Base-by-base conservation (phyloP, 2,797 vertebrate genomes). In the Hafferia zeledoni region DNA sequence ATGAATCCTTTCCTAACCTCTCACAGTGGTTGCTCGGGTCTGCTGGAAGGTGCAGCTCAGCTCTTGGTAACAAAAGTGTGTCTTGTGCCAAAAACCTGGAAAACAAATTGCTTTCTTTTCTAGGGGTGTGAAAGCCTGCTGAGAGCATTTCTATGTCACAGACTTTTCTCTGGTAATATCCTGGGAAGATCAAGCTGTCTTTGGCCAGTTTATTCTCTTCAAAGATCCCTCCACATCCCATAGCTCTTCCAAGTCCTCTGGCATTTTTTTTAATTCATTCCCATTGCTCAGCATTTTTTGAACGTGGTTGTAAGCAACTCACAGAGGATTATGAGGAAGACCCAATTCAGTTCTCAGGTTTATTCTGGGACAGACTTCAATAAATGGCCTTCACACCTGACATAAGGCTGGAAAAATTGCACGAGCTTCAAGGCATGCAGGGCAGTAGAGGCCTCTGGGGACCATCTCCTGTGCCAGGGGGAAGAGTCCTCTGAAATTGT, bases 391-490 rank as follows among this genome's bases (percentile, higher is more conserved):
- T 94, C 30, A 20, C 0, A 0, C 37, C 44, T 81, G 53, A 49
- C 30, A 10, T 31, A 5, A 37, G 41, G 14, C 64, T 89, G 78
- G 31, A 46, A 83, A 44, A 93, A 39, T 10, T 64, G 83, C 64
- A 68, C 60, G 41, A 3, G 10, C 55, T 50, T 44, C 7, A 75
- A 28, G 90, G 70, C 37, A 2, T 10, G 22, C 63, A 70, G 77
- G n/a, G 35, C 39, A 89, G 22, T 43, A n/a, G 80, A 61, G 22
- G 25, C 82, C 52, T 87, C 35, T 64, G 22, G 7, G 39, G 27
- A 44, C n/a, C 53, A 2, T 52, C 37, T 24, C 16, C 27, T 55
- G 0, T 35, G 35, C 1, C 1, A 2, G 39, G 30, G 19, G 5
- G 23, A 1, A 35, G 35, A 56, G 35, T 67, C 63, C n/a, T 61